Evolutionary conservation across 2,888 invertebrate genomes (phyloP), one percentile per base, ranked within the genome.

Genomic region (Pseudococcus longispinus): DNA sequence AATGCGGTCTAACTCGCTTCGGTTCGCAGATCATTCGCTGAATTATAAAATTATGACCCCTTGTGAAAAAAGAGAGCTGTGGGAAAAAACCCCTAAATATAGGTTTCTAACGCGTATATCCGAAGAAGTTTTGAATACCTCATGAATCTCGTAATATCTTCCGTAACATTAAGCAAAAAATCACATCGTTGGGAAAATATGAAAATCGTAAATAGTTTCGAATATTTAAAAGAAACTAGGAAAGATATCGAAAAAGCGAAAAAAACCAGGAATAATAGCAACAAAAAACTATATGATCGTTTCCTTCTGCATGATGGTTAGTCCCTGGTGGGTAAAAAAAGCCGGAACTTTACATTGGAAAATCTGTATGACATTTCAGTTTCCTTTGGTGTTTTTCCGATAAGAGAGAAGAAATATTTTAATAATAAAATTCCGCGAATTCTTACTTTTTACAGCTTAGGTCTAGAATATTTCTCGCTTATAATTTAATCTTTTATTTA

Each of bases 401-500:
- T 74, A 74, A 74, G 32, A 29, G 11, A 23, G 18, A 15, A 32
- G 32, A 74, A 32, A 74, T 74, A 74, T 74, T 74, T 74, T 74
- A 70, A 74, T 60, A 60, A 60, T 74, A 74, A 74, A 74, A 74
- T 74, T 74, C 74, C 74, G 20, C 74, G 74, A 74, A 74, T 74
- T 74, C 32, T 37, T 74, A 74, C 74, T 32, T 32, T 74, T 74
- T 18, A 74, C 32, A 37, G 74, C 20, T 74, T 74, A 29, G 32
- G 32, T 74, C 32, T 74, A 74, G 74, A 74, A 74, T 74, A 74
- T 74, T 74, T 74, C 74, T 37, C 29, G 29, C 32, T 74, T 32
- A 74, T 32, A 74, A 74, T 74, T 74, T 74, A 74, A 74, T 74
- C 74, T 74, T 74, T 74, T 74, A 74, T 74, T 74, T 74, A 74